Evolutionary conservation across 2,113 vertebrate species (phyloP).

Genomic region (Arothron firmamentum): DNA sequence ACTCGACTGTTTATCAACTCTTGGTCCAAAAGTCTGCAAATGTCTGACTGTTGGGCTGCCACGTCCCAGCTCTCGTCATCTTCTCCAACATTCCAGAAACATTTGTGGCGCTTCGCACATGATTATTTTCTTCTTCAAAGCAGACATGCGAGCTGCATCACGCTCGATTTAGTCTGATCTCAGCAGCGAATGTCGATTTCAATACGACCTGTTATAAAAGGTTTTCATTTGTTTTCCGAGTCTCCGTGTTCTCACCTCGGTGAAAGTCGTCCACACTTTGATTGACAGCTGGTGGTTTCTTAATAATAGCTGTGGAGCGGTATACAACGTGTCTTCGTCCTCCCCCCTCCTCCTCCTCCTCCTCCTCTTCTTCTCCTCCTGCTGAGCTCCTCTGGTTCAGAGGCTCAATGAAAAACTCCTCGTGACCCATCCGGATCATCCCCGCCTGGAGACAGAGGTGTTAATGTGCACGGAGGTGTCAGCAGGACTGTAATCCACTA

Average conservation of each 20-base stretch:
- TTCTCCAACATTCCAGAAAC: slow-evolving; percentile 46
- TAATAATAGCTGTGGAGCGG: slow-evolving; percentile 50
- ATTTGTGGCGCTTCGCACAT: slow-evolving; percentile 17
- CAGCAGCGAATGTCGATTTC: neutral
- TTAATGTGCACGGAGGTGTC: neutral
- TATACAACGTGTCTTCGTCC: slow-evolving; percentile 47
- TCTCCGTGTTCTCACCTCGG: slow-evolving; percentile 36
- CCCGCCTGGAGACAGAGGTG: slow-evolving; percentile 46
- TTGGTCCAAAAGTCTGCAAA: slow-evolving; percentile 5
- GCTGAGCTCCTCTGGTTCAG: slow-evolving; percentile 13
- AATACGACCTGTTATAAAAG: no score
- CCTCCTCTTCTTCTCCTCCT: neutral
- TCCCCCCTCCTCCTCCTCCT: slow-evolving; percentile 14
- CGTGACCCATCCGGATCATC: slow-evolving; percentile 35
- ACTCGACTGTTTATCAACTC: slow-evolving; percentile 7
- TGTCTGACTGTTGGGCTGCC: slow-evolving; percentile 22
- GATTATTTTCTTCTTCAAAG: slow-evolving; percentile 24
- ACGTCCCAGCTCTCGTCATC: slow-evolving; percentile 23
- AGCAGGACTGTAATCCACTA: neutral
- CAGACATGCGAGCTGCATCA: neutral
- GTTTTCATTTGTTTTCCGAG: neutral
- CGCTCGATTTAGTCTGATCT: no score
- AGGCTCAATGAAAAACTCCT: slow-evolving; percentile 61
- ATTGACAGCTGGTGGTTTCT: slow-evolving; percentile 14
- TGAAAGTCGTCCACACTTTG: slow-evolving; percentile 33